These are phyloP conservation scores for Mionectes olivaceus DNA, from an alignment of 2,797 vertebrate genomes.

Conservation along the genomic window DNA sequence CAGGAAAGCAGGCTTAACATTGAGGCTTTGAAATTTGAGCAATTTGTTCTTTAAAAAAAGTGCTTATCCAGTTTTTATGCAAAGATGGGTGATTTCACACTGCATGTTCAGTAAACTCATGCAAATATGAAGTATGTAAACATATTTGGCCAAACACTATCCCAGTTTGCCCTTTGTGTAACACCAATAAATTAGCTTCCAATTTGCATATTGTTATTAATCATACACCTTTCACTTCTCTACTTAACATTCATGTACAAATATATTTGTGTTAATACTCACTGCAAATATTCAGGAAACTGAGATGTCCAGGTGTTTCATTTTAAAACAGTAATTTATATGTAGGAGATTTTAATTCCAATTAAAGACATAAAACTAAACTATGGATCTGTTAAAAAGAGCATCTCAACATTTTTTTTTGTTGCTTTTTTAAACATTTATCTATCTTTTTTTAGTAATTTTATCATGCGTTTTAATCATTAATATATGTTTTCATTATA, in stretches of 20 bases:
- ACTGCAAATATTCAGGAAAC: slow-evolving; percentile 5
- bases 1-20: neutral
- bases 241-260: slow-evolving; percentile 64
- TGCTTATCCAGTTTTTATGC: slow-evolving; percentile 34
- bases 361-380: neutral
- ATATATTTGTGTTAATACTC: slow-evolving; percentile 40
- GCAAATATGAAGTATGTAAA: slow-evolving; percentile 60
- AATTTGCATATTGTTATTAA: slow-evolving; percentile 68
- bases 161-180: slow-evolving; percentile 56
- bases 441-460: neutral
- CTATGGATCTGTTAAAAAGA: neutral
- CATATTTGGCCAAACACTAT: slow-evolving; percentile 61
- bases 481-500: neutral
- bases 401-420: neutral
- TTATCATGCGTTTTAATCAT: neutral
- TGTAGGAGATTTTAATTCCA: neutral
- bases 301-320: neutral
- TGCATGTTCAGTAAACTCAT: slow-evolving; percentile 52
- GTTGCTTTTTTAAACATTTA: neutral
- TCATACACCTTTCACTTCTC: slow-evolving; percentile 59
- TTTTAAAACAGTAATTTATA: neutral
- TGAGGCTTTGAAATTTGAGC: neutral
- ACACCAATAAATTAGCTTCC: slow-evolving; percentile 62
- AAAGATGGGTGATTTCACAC: slow-evolving; percentile 55
- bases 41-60: neutral